Evolutionary conservation across 64 coral and sea anemone species (phyloP).

Genomic region (Montipora efflorescens): DNA sequence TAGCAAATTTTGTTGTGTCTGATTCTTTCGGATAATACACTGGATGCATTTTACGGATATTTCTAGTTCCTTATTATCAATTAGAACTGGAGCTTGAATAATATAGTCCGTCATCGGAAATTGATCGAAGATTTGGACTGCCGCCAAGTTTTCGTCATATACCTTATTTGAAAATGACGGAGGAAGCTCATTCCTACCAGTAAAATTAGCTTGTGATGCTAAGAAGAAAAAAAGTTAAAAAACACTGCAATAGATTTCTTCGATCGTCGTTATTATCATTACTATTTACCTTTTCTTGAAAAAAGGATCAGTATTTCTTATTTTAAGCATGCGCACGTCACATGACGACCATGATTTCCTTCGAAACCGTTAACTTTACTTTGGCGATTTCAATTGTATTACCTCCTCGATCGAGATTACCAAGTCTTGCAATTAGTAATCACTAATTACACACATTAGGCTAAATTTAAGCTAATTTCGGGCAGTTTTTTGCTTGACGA

Average conservation of each 20-base stretch:
- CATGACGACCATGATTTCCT: conserved; percentile 12
- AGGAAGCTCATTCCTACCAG: neutral
- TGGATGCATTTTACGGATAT: neutral
- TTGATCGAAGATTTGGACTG: neutral
- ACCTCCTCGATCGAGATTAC: conserved; percentile 24
- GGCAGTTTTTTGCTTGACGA: neutral
- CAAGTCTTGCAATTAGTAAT: conserved; percentile 45
- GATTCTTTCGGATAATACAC: neutral
- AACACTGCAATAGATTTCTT: neutral
- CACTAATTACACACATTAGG: conserved; percentile 57
- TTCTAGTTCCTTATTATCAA: conserved; percentile 1
- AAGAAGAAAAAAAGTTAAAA: too few species aligned
- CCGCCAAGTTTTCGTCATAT: neutral
- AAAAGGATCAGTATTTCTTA: neutral
- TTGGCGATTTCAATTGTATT: conserved; percentile 25
- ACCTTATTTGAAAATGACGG: neutral
- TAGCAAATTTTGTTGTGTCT: neutral
- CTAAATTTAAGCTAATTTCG: conserved; percentile 50
- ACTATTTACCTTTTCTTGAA: too few species aligned
- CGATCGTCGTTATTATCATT: neutral
- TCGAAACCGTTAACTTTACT: conserved; percentile 56
- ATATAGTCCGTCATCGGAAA: neutral
- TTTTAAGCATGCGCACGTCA: neutral
- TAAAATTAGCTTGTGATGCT: too few species aligned
- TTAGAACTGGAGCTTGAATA: neutral